These are phyloP conservation scores for Clarias gariepinus DNA, from an alignment of 2,113 vertebrate species.

Conservation along the genomic window DNA sequence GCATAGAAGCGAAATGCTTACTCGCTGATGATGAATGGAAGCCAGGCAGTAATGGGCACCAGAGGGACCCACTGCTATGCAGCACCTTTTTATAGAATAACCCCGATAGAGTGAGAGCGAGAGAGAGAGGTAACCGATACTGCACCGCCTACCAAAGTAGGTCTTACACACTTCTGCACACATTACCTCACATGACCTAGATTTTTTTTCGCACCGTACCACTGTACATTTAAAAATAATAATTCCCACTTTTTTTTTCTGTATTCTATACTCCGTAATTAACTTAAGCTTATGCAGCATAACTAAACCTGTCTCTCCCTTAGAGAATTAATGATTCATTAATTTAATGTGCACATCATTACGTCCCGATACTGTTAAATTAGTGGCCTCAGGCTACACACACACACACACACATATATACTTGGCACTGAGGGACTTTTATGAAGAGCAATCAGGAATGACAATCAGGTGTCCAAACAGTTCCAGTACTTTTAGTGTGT, in stretches of 20 bases:
- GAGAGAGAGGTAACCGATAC: conserved; percentile 24
- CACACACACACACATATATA: background rate
- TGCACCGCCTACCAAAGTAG: conserved; percentile 39
- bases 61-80: conserved; percentile 45
- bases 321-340: conserved; percentile 18
- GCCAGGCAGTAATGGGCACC: conserved; percentile 47
- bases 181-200: conserved; percentile 17
- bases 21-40: conserved; percentile 50
- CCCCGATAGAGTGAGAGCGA: conserved; percentile 31
- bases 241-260: background rate
- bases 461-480: background rate
- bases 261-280: background rate
- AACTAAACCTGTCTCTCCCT: background rate
- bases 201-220: background rate
- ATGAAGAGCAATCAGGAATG: conserved; percentile 20
- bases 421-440: conserved; percentile 23
- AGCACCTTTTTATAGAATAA: conserved; percentile 54
- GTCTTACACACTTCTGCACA: conserved; percentile 21
- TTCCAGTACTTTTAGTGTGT: background rate
- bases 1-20: conserved; percentile 31
- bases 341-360: conserved; percentile 23
- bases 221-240: background rate
- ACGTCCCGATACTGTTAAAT: background rate
- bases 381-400: conserved; percentile 9
- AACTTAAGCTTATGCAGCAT: background rate